Base-by-base conservation (phyloP, 2,797 vertebrate genomes). In the Philypnodon macrostomus region DNA sequence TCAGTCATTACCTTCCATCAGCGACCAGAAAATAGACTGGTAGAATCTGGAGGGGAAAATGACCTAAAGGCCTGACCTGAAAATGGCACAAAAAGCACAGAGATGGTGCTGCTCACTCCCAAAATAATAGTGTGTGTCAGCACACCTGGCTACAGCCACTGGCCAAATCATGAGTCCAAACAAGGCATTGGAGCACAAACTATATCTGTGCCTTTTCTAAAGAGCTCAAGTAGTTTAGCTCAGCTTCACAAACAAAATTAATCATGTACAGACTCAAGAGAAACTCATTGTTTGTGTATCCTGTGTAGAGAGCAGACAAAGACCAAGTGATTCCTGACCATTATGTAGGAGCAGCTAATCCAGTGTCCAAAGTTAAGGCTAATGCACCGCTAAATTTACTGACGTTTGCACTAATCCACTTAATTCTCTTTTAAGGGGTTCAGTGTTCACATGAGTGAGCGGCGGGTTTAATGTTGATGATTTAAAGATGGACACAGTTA, bases 371-470 rank as follows among this genome's bases (percentile, higher is more conserved):
- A 71, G 80, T 80, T 70, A 30, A 64, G 75, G 67, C 40, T 78
- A 86, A 85, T 72, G 70, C 74, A 53, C 64, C 47, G 73, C 75
- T 77, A 79, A 73, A 77, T 82, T 75, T 85, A 90, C 80, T 88
- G 87, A 90, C 85, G 70, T 87, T 86, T 88, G 60, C 39, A 29
- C 77, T 89, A 88, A 91, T 90, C 79, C 67, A 77, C 83, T 88
- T 89, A 88, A 90, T 89, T 88, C 80, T 84, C 81, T 85, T 87
- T 88, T 83, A 83, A 86, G 79, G 79, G 80, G 70, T 60, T 65
- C 75, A 77, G 67, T 46, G 73, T 87, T 63, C 86, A 88, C 83
- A 80, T 87, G 85, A 86, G 70, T 68, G 84, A 86, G 72, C 68
- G 40, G 62, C 54, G 8, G 23, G 58, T 81, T 88, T 71, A 83